Base-by-base conservation (phyloP, 2,113 vertebrate species). In the Amazona guildingii region DNA sequence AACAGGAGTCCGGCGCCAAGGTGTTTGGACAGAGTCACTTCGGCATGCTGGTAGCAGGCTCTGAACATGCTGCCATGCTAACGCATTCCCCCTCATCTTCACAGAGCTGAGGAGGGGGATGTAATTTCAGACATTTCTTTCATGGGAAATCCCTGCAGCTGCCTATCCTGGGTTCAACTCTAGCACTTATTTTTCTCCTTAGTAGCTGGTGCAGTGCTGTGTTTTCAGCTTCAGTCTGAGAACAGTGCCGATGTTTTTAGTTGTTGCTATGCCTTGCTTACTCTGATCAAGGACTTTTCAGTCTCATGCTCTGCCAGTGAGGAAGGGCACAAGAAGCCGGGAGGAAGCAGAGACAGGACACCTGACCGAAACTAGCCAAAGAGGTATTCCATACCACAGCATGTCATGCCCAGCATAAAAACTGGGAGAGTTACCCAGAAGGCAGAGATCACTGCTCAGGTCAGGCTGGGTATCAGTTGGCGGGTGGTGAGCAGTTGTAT, bases 41-140 rank as follows among this genome's bases (percentile, higher is more conserved):
- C 0, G 4, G 48, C 35, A 25, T 29, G 46, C 19, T 46, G 21
- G 35, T 27, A 78, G 19, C 1, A 1, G 28, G 25, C 23, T 75
- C 25, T 80, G 21, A 62, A 70, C 0, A 0, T 8, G 17, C 18
- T 61, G 17, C 69, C 39, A 15, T 5, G 52, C 43, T 62, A 75
- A 87, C 0, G 1, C 13, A 4, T 68, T 90, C 39, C 78, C 25
- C 17, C 8, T 61, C 62, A 48, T 10, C 52, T 73, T 43, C 67
- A 76, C 29, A 52, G 33, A 27, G 70, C 37, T 23, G 10, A 74
- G 29, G 31, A n/a, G 14, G 4, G 18, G 25, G n/a, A 35, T 27
- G 19, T 51, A 55, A 64, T 64, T 72, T 83, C 44, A 83, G 79
- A 77, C 8, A 23, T 31, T 80, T 86, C n/a, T 76, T 49, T 33